Evolutionary conservation across 2,888 invertebrate genomes (phyloP).

Genomic region (Strigamia crassipes): DNA sequence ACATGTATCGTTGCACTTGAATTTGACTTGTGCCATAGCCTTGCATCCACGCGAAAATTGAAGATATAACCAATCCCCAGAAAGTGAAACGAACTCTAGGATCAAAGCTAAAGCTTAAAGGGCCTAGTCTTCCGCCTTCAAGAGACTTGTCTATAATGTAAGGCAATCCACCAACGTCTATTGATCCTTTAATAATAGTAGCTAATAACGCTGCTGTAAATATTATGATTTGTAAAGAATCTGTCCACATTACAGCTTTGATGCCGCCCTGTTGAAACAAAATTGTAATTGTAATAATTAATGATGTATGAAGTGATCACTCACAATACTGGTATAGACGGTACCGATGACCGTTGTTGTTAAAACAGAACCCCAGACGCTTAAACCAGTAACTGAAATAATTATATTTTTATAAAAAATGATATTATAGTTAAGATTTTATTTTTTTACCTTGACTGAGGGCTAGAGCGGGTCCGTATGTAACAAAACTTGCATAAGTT

Average conservation of each 20-base stretch:
- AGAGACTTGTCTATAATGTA: conserved; percentile 20
- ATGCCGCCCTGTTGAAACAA: conserved; percentile 41
- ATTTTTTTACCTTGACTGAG: conserved; percentile 43
- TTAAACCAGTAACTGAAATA: conserved; percentile 43
- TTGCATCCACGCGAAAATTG: background rate
- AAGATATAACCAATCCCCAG: background rate
- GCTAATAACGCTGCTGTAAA: conserved; percentile 38
- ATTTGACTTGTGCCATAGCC: conserved; percentile 41
- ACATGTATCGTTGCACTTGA: conserved; percentile 43
- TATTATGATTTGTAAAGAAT: conserved; percentile 30
- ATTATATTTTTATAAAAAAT: background rate
- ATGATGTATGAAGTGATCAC: background rate
- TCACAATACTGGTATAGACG: conserved; percentile 43
- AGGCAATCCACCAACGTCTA: conserved; percentile 43
- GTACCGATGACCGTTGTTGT: conserved; percentile 43
- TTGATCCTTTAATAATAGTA: conserved; percentile 36
- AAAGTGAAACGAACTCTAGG: conserved; percentile 33
- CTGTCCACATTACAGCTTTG: conserved; percentile 46
- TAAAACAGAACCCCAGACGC: conserved; percentile 41
- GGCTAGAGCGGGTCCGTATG: conserved; percentile 43
- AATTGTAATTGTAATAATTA: background rate
- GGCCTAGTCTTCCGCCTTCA: conserved; percentile 18
- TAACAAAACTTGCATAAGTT: conserved; percentile 43
- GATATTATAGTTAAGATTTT: background rate
- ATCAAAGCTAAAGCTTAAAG: conserved; percentile 32